Percentiles rank a stretch among this genome's conserved stretches.
These are phyloP conservation scores for Aplysia californica DNA, from an alignment of 1,140 invertebrate genomes.

Conservation along the genomic window DNA sequence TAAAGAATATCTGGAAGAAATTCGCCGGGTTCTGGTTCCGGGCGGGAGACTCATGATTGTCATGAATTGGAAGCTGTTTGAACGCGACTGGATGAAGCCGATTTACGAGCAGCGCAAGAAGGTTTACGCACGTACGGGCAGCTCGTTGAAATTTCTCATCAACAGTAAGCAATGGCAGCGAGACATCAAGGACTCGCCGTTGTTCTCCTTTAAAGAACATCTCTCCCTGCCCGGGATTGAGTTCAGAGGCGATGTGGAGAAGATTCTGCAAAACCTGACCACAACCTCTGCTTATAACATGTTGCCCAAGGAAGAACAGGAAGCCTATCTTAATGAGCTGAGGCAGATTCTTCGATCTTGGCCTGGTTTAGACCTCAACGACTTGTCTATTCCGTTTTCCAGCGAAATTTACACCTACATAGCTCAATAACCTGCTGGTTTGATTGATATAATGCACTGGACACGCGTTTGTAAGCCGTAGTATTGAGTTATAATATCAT, in stretches of 20 bases:
- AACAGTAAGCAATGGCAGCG: conserved; percentile 6
- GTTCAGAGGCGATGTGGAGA: conserved; percentile 7
- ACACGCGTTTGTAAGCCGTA: too few species aligned
- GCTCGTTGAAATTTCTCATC: neutral
- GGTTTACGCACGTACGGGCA: neutral
- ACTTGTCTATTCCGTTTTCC: neutral
- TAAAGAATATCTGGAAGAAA: conserved; percentile 25
- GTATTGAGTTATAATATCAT: too few species aligned
- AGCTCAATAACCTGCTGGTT: neutral
- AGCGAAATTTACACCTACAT: neutral
- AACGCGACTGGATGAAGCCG: neutral
- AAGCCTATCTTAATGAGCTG: conserved; percentile 4
- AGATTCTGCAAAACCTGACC: conserved; percentile 6
- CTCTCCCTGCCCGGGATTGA: neutral
- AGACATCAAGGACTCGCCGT: neutral
- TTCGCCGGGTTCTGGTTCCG: conserved; percentile 34
- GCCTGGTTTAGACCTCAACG: conserved; percentile 11
- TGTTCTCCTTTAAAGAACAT: neutral
- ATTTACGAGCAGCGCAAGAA: neutral
- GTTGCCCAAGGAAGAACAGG: neutral
- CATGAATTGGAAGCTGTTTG: conserved; percentile 4
- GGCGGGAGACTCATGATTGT: conserved; percentile 34
- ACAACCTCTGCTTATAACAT: conserved; percentile 15
- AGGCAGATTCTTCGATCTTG: neutral
- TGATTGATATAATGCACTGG: too few species aligned